Evolutionary conservation across 1,140 invertebrate genomes (phyloP).

Genomic region (Bombus vancouverensis): DNA sequence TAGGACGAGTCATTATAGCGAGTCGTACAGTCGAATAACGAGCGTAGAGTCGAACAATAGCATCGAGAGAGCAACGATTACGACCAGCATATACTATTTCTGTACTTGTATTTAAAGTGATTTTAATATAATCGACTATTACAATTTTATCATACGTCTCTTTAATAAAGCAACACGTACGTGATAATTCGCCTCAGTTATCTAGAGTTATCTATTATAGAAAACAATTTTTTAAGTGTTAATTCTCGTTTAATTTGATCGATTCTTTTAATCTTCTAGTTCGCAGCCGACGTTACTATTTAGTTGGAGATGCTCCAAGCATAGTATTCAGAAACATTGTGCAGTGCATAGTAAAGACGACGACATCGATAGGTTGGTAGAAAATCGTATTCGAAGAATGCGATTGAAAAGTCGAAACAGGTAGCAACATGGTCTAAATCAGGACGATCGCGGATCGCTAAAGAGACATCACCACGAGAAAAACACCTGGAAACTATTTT

Average conservation of each 20-base stretch:
- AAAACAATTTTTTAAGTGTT: too few relatives aligned
- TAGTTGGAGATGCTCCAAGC: neutral
- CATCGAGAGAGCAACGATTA: too few relatives aligned
- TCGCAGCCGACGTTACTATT: neutral
- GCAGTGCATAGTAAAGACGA: neutral
- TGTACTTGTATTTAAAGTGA: too few relatives aligned
- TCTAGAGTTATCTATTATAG: too few relatives aligned
- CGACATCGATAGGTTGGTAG: constrained; percentile 19
- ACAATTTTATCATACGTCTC: too few relatives aligned
- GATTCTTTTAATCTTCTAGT: neutral
- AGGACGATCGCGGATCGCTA: constrained; percentile 1
- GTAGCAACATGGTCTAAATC: constrained; percentile 22
- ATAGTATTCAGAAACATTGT: neutral
- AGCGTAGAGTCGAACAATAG: too few relatives aligned
- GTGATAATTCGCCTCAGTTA: too few relatives aligned
- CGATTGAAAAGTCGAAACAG: constrained; percentile 20
- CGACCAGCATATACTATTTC: too few relatives aligned
- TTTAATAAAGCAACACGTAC: too few relatives aligned
- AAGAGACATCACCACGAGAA: constrained; percentile 26
- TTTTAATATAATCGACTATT: too few relatives aligned
- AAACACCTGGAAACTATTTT: constrained; percentile 67
- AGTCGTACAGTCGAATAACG: too few relatives aligned
- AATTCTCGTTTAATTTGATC: neutral
- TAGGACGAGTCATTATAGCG: too few relatives aligned
- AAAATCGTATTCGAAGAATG: neutral